Base-by-base conservation (phyloP, 2,113 vertebrate species). In the Trogon surrucura region DNA sequence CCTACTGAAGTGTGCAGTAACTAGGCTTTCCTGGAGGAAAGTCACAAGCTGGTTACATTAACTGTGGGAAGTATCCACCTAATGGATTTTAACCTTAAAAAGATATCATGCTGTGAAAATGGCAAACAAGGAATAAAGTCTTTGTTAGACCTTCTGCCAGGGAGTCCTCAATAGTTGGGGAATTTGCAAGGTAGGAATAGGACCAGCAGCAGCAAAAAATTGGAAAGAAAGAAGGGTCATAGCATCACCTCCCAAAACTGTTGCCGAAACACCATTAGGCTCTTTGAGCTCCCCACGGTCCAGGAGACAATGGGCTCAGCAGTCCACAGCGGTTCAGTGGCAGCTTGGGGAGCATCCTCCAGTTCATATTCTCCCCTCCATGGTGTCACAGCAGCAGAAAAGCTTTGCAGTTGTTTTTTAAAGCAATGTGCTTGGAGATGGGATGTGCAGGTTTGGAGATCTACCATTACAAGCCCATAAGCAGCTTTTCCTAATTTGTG, bases 401-500 rank as follows among this genome's bases (percentile, higher is more conserved):
- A 88, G 10, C 32, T 79, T 87, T 21, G 5, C 13, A 29, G 36
- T 17, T 36, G 30, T 10, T n/a, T 88, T 50, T 71, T 66, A 30
- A 44, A 94, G 79, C 58, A 83, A 62, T 25, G 4, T 9, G 16
- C 51, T 60, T 32, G 56, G 48, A 91, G 69, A 60, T 3, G 7
- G 30, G 7, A 11, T 44, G 36, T 64, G 60, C 38, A 84, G 47
- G 47, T 34, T 70, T 93, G 64, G 20, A 56, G 67, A 13, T 89
- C 67, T 95, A 48, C 73, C 66, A 10, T 88, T 90, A 64, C 47
- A 90, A 83, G 26, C 60, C 90, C 81, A 88, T 64, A 60, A 85
- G 94, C 75, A 93, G 56, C 67, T 90, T 91, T 83, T 80, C 54
- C 61, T 80, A 90, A 77, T 93, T 91, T 80, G 54, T 83, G 57